Evolutionary conservation across 2,888 invertebrate species (phyloP), one percentile per base, ranked within the genome.

Genomic region (Biston betularia): DNA sequence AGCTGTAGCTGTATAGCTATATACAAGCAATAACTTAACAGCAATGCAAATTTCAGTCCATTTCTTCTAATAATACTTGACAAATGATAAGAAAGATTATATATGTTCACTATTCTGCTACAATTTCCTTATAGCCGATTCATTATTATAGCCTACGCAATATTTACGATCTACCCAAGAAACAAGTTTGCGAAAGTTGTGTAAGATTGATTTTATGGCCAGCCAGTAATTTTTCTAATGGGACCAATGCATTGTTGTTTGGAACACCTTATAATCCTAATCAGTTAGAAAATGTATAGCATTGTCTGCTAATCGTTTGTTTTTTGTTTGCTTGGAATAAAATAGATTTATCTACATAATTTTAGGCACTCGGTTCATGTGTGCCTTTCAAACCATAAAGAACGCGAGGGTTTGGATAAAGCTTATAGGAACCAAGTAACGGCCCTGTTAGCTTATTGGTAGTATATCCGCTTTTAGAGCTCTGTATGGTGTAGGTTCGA

Each of bases 101-200:
- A 56, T 44, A 63, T 35, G 12, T 49, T 34, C 40, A 44, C 38
- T 14, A 50, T 14, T 61, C 46, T 6, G 42, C 10, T 42, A 57
- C 65, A 56, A 58, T 63, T 59, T 63, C 58, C 63, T 62, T 55
- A 58, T 46, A 57, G 60, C n/a, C 44, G 38, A 55, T 55, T 59
- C 45, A 55, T 59, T 38, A 64, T 52, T 56, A 56, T 55, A 62
- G 12, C 53, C 67, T 67, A 48, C 63, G 55, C 54, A 73, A 69
- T 65, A 62, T 68, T 68, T 63, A 61, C 61, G 56, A 65, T 62
- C 62, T 45, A 63, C 63, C 59, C 55, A 55, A 67, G 65, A 65
- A 73, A 68, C 70, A 62, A 71, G 71, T 62, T 53, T 64, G 72
- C 70, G 70, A 73, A 73, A 74, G 72, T 74, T 66, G 63, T 64